phyloP scores from a whole-genome alignment of 1,140 invertebrate species.

The Cylas formicarius region DNA sequence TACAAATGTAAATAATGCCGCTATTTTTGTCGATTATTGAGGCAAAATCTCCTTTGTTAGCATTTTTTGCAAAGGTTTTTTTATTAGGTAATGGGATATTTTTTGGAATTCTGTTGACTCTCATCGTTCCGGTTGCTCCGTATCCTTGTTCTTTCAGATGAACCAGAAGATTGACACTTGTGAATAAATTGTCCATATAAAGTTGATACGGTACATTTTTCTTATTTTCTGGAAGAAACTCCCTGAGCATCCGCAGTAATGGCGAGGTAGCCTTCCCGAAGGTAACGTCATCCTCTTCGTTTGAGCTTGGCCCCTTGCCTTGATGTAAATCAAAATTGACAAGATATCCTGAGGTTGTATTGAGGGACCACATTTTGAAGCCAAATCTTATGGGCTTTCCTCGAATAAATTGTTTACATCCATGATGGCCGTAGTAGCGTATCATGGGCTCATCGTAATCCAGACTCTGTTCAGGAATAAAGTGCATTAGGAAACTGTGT shows the following conservation, averaged over 20 bases:
- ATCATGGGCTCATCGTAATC: conserved; percentile 29
- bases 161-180: conserved; percentile 23
- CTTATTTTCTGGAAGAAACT: conserved; percentile 17
- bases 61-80: conserved; percentile 7
- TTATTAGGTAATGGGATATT: conserved; percentile 8
- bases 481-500: conserved; percentile 17
- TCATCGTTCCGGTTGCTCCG: conserved; percentile 17
- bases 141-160: conserved; percentile 21
- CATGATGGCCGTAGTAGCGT: conserved; percentile 32
- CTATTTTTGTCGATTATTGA: conserved; percentile 13
- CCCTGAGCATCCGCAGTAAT: conserved; percentile 25
- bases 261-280: conserved; percentile 31
- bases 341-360: conserved; percentile 17
- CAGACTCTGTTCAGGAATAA: conserved; percentile 16
- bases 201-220: conserved; percentile 21
- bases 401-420: conserved; percentile 31
- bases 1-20: conserved; percentile 28
- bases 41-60: conserved; percentile 6
- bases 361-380: conserved; percentile 27
- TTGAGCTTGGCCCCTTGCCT: conserved; percentile 24
- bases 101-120: conserved; percentile 22
- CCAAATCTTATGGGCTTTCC: conserved; percentile 33
- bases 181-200: conserved; percentile 35
- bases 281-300: conserved; percentile 18
- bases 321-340: conserved; percentile 35